A percentile compares a stretch with the other conserved stretches of the same genome.
These are phyloP conservation scores for Hirtodrosophila histrioides DNA, from an alignment of 2,888 invertebrate genomes.

Conservation along the genomic window DNA sequence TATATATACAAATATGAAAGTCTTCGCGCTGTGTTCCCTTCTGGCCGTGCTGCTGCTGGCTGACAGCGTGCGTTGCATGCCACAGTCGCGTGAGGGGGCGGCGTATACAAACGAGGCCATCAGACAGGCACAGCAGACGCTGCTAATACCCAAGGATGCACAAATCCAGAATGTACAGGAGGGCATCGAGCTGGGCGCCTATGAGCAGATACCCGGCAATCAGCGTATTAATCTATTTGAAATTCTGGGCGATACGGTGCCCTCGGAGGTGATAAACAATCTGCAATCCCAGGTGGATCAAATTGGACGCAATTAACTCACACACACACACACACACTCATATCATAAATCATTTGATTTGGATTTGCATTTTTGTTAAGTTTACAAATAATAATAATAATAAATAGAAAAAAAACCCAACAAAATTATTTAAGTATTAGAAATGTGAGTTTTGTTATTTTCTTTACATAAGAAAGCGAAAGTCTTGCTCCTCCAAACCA, in stretches of 20 bases:
- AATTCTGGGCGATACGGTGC: constrained; percentile 93
- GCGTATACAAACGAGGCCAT: constrained; percentile 94
- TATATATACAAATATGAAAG: constrained; percentile 58
- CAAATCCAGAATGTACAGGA: constrained; percentile 94
- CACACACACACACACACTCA: constrained; percentile 4
- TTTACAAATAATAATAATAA: constrained; percentile 39
- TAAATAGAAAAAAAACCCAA: constrained; percentile 19
- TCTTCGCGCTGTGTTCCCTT: constrained; percentile 68
- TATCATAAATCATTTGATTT: constrained; percentile 43
- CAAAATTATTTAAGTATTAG: constrained; percentile 43
- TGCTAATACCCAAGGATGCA: constrained; percentile 93
- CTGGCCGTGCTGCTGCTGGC: constrained; percentile 67
- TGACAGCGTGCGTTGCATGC: constrained; percentile 69
- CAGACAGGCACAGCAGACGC: constrained; percentile 93
- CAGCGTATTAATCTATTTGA: constrained; percentile 93
- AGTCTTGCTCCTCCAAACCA: constrained; percentile 72
- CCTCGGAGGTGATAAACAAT: constrained; percentile 94
- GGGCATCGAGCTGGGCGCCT: constrained; percentile 93
- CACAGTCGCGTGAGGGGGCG: constrained; percentile 91
- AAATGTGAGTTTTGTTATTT: constrained; percentile 33
- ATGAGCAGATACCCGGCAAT: constrained; percentile 93
- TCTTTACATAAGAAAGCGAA: constrained; percentile 51
- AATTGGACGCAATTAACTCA: constrained; percentile 89
- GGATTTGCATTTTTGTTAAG: constrained; percentile 67
- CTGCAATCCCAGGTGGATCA: constrained; percentile 93